Base-by-base conservation (phyloP, 2,797 vertebrate genomes). In the Leontopithecus rosalia region DNA sequence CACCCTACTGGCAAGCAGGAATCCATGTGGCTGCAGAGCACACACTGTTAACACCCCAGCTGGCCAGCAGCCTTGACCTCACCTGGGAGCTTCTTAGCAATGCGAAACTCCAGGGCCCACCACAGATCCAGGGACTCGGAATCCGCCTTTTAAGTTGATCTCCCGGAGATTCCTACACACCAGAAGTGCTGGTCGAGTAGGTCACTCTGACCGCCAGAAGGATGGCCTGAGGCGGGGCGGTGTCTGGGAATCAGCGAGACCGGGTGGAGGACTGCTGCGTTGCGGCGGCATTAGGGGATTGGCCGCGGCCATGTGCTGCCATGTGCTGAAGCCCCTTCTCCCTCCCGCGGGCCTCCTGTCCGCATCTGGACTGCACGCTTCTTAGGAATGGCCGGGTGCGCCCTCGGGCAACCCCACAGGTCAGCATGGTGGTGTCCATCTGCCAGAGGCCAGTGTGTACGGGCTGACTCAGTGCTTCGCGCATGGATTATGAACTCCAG, bases 381-480 rank as follows among this genome's bases (percentile, higher is more conserved):
- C 10, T 67, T 30, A 14, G n/a, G 50, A 67, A 43, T 20, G 24
- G 22, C 28, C 39, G 0, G 0, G 12, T 41, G 19, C 8, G 64
- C n/a, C 58, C 41, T 10, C 1, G 0, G 28, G 55, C 30, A 24
- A 24, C 14, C 4, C 1, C 2, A 70, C 5, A 46, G 10, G 12
- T 19, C 1, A 36, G 20, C 1, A 24, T 4, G 22, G 61, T 13
- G 12, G 22, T n/a, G 39, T 75, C 81, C 36, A 20, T 7, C 72
- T 5, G 17, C 39, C 64, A 7, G 43, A 0, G 2, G 28, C 22
- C 46, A n/a, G 7, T 15, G 58, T 67, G 14, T 2, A 8, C 11
- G 20, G 28, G 39, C 22, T 41, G 36, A 52, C 70, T 43, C 39
- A 10, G 46, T 26, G 73, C 24, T 57, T 73, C 48, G 14, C 2